These are phyloP conservation scores for Zeus faber DNA, from an alignment of 2,113 vertebrate genomes.

Conservation along the genomic window DNA sequence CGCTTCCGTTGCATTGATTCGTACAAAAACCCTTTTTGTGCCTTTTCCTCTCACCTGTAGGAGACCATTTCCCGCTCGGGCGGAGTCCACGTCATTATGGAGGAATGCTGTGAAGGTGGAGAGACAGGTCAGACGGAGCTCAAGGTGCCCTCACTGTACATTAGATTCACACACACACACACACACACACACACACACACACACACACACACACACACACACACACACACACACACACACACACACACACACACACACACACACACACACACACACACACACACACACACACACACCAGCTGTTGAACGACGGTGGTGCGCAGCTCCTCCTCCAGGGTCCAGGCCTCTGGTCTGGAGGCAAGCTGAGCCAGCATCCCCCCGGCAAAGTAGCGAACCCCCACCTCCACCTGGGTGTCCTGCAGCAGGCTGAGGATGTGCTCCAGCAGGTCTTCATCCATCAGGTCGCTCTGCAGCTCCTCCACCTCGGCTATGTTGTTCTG, in stretches of 20 bases:
- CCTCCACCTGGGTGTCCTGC: constrained; percentile 81
- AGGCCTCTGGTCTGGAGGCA: constrained; percentile 83
- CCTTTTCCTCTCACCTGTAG: constrained; percentile 79
- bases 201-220: neutral
- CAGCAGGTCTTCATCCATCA: constrained; percentile 91
- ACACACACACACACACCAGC: constrained; percentile 73
- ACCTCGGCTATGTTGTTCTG: constrained; percentile 96
- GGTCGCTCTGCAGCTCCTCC: constrained; percentile 82
- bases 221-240: neutral
- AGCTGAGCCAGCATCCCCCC: constrained; percentile 91
- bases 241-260: constrained; percentile 4
- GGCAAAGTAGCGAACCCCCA: constrained; percentile 88
- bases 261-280: neutral
- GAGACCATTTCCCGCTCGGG: constrained; percentile 91
- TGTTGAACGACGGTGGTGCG: constrained; percentile 78
- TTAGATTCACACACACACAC: neutral
- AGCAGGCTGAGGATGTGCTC: constrained; percentile 85
- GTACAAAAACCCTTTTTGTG: too few relatives aligned
- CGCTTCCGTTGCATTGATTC: too few relatives aligned
- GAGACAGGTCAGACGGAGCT: neutral
- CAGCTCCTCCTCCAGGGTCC: constrained; percentile 81
- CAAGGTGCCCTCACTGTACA: neutral
- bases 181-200: neutral
- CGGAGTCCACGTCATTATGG: constrained; percentile 88
- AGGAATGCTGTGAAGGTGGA: constrained; percentile 78